Base-by-base conservation (phyloP, 2,113 vertebrate genomes). In the Beaufortia kweichowensis region DNA sequence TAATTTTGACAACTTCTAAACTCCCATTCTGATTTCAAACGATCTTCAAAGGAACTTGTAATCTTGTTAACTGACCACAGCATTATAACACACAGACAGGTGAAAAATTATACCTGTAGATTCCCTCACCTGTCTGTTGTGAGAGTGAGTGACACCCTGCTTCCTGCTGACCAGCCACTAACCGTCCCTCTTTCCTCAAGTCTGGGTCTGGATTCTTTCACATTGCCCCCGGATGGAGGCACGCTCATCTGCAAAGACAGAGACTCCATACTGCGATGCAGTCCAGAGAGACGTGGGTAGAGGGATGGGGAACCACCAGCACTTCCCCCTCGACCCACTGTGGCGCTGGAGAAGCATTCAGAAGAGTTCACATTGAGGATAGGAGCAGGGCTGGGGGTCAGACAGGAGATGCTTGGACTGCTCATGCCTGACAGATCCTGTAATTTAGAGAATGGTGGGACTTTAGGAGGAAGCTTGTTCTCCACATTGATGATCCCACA, bases 261-360 rank as follows among this genome's bases (percentile, higher is more conserved):
- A 3, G 95, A 97, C 90, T 98, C 96, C 94, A 98, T 94, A 87
- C 96, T 98, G 80, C 95, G 94, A 84, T 98, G 96, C 78, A 98
- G 90, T 46, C 95, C 88, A 0, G 95, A 95, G 80, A 98, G 90
- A 60, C 96, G 95, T 60, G 95, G 87, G 86, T 95, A 95, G 87
- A 96, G 93, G 83, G 94, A 91, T 23, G 94, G 91, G 79, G 95
- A 96, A 63, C 91, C 84, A 0, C 75, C 82, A 39, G 68, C 46
- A 29, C 83, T 90, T 0, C 75, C 84, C 31, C 73, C 76, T 56
- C 84, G 90, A 66, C 94, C 94, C 73, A 95, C 88, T 76, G 91
- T 92, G 33, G 95, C 92, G 41, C 80, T 71, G 10, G 93, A 93
- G 89, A 97, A 98, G 87, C 96, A 96, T 86, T 92, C 92, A 14